Evolutionary conservation across 2,113 vertebrate species (phyloP), one percentile per base, ranked within the genome.

Genomic region (Thomomys bottae): DNA sequence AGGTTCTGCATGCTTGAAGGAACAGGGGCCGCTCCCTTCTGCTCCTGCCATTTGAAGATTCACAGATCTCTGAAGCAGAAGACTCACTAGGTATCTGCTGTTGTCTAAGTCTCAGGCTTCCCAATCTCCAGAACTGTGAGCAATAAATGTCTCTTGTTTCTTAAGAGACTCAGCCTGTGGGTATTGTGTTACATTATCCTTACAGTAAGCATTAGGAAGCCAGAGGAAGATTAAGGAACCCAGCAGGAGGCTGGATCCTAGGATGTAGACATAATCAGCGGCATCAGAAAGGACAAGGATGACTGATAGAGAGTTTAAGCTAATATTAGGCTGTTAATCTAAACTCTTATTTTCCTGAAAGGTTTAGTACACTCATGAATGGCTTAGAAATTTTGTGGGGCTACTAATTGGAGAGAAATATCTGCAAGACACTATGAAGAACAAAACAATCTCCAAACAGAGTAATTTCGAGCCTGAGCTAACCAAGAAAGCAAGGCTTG

Each of bases 401-500:
- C 5, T 86, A 59, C 72, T 70, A 88, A 49, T 78, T 76, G 78
- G 45, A 82, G 0, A 70, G 88, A 95, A 88, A 92, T 4, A 49
- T 92, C 34, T 94, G 8, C 82, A 38, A 80, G 8, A 79, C n/a
- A 82, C 71, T 68, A 36, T 77, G 11, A 15, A 66, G 18, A 87
- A 36, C 28, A 38, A 88, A 92, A 72, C 8, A 85, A 57, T 85
- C 5, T 28, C 26, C 59, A 88, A 73, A n/a, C n/a, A 88, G n/a
- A 73, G 49, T 80, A 92, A 70, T 85, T 76, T 84, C 75, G 40
- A 78, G 15, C 40, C 45, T 57, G 67, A 88, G 34, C 61, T 92
- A 85, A 88, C 93, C 57, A 90, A 94, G 80, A 94, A 94, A 83
- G 30, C 45, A 82, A 86, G 40, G 2, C 40, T 61, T 38, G 45